Conservation (phyloP, 2,113 vertebrate genomes). For the Serilophus lunatus region DNA sequence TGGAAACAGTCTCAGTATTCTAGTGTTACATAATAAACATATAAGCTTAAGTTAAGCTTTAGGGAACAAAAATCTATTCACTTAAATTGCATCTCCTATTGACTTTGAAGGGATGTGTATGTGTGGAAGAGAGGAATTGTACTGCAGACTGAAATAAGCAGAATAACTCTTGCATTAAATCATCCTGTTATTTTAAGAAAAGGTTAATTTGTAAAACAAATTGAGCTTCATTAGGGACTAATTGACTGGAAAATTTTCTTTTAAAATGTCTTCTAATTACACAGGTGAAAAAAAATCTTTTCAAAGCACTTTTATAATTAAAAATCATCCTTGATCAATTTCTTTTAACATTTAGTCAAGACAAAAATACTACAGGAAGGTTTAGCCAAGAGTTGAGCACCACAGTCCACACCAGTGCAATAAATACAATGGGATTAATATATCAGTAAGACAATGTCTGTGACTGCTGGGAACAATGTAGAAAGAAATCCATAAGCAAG, state of each 20-base stretch:
- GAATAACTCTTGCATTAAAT: constrained; percentile 54
- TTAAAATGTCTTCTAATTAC: constrained; percentile 55
- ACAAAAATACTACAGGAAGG: neutral
- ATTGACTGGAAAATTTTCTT: constrained; percentile 60
- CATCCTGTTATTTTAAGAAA: constrained; percentile 59
- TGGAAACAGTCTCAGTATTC: neutral
- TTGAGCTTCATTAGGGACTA: constrained; percentile 58
- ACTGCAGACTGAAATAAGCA: neutral
- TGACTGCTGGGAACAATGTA: neutral
- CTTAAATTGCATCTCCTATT: neutral
- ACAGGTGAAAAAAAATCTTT: constrained; percentile 50
- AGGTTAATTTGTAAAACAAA: constrained; percentile 66
- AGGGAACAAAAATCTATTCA: neutral
- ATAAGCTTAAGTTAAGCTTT: neutral
- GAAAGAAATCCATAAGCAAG: neutral
- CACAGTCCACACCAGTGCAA: neutral
- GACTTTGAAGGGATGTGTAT: neutral
- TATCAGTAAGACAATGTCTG: neutral
- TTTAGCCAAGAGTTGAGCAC: neutral
- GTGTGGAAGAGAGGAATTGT: neutral
- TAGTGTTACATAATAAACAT: neutral
- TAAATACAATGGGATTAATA: neutral
- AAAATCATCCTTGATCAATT: constrained; percentile 39
- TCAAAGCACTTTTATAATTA: constrained; percentile 48
- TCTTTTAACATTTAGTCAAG: constrained; percentile 41